phyloP scores from a whole-genome alignment of 2,113 vertebrate genomes.

The Pteruthius melanotis region DNA sequence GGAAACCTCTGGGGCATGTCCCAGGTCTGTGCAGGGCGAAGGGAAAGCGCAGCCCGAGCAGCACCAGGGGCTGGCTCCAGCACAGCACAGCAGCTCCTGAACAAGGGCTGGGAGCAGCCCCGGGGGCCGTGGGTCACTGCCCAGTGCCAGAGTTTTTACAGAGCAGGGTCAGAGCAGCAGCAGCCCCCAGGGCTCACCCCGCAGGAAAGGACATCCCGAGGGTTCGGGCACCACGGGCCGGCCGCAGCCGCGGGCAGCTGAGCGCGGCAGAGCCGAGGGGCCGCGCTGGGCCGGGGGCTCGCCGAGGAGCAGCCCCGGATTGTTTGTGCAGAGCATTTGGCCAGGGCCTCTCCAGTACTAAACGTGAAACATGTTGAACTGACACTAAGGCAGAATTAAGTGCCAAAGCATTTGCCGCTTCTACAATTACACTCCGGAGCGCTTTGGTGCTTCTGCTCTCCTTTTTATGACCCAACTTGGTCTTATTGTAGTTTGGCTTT shows the following conservation, averaged over 20 bases:
- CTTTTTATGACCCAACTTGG: slow-evolving; percentile 65
- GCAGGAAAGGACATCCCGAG: too few species aligned
- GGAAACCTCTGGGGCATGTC: not conserved
- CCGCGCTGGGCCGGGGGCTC: accelerated
- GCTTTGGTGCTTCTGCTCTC: slow-evolving; percentile 38
- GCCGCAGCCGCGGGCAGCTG: accelerated
- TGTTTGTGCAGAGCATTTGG: slow-evolving; percentile 69
- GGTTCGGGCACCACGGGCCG: accelerated
- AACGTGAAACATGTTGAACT: slow-evolving; percentile 27
- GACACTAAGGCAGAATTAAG: slow-evolving; percentile 56
- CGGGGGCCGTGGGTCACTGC: accelerated
- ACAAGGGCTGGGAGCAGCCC: not conserved
- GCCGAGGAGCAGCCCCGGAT: not conserved
- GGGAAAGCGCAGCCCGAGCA: not conserved
- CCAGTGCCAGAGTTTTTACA: not conserved
- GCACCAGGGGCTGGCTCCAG: not conserved
- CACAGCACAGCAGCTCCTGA: not conserved
- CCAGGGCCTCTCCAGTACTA: not conserved
- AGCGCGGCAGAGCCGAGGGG: not conserved
- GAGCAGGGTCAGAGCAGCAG: not conserved
- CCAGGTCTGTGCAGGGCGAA: not conserved
- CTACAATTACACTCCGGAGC: slow-evolving; percentile 50
- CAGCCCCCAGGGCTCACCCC: not conserved
- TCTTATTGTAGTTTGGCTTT: slow-evolving; percentile 55
- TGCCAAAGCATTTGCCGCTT: slow-evolving; percentile 68